Evolutionary conservation across 1,140 invertebrate species (phyloP).

Genomic region (Sitobion miscanthi): DNA sequence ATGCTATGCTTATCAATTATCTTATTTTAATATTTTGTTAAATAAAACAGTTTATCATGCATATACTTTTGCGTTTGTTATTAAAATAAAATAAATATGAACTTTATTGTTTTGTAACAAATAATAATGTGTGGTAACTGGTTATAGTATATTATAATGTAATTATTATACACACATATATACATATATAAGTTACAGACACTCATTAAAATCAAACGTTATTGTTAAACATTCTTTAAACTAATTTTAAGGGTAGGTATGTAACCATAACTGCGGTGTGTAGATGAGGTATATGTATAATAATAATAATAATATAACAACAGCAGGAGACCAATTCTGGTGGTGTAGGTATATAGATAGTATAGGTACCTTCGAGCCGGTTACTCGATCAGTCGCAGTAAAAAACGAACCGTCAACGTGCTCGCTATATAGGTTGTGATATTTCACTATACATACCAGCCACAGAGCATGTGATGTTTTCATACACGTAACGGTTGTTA

Average conservation of each 20-base stretch:
- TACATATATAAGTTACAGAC: neutral
- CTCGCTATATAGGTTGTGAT: neutral
- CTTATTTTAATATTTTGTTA: neutral
- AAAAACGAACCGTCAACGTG: conserved; percentile 45
- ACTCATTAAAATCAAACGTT: neutral
- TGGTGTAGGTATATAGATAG: neutral
- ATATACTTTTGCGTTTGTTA: neutral
- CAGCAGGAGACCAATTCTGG: neutral
- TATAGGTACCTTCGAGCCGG: neutral
- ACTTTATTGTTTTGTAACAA: neutral
- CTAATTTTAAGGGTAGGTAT: neutral
- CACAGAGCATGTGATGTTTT: neutral
- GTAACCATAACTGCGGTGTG: neutral
- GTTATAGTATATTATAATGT: neutral
- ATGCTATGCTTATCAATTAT: no score
- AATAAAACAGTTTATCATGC: neutral
- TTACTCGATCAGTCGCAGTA: conserved; percentile 37
- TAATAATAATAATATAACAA: neutral
- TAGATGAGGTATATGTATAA: neutral
- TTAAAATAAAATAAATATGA: neutral
- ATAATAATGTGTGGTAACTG: neutral
- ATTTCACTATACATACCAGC: neutral
- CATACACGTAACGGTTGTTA: neutral
- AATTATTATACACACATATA: neutral
- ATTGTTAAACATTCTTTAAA: neutral